phyloP scores from a whole-genome alignment of 2,888 invertebrate genomes.

The Oligia latruncula region DNA sequence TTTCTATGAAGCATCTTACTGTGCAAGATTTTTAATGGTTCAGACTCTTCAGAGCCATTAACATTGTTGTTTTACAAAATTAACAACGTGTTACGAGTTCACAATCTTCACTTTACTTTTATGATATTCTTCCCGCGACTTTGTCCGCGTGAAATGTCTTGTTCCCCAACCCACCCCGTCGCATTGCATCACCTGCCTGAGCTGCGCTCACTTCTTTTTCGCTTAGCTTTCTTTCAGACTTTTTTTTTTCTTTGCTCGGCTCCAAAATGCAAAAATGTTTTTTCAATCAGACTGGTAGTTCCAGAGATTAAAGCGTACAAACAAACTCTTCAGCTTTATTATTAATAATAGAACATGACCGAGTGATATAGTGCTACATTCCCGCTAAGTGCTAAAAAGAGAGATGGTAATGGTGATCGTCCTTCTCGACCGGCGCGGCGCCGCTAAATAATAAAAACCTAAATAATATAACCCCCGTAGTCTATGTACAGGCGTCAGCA shows the following conservation, averaged over 20 bases:
- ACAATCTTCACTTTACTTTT: neutral
- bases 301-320: neutral
- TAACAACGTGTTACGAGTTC: neutral
- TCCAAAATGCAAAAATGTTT: neutral
- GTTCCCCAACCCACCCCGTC: neutral
- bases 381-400: neutral
- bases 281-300: neutral
- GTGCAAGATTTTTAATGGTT: neutral
- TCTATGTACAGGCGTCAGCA: neutral
- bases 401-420: neutral
- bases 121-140: neutral
- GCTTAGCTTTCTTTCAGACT: neutral
- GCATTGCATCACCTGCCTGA: neutral
- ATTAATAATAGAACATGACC: neutral
- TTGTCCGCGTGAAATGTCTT: neutral
- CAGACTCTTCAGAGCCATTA: constrained; percentile 1
- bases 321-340: neutral
- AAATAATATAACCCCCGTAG: neutral
- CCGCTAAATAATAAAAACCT: constrained; percentile 24
- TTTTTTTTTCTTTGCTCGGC: neutral
- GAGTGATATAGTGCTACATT: neutral
- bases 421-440: neutral
- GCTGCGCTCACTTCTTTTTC: neutral
- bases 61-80: neutral
- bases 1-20: neutral